phyloP scores from a whole-genome alignment of 2,888 invertebrate genomes.

The Odontothrips loti region DNA sequence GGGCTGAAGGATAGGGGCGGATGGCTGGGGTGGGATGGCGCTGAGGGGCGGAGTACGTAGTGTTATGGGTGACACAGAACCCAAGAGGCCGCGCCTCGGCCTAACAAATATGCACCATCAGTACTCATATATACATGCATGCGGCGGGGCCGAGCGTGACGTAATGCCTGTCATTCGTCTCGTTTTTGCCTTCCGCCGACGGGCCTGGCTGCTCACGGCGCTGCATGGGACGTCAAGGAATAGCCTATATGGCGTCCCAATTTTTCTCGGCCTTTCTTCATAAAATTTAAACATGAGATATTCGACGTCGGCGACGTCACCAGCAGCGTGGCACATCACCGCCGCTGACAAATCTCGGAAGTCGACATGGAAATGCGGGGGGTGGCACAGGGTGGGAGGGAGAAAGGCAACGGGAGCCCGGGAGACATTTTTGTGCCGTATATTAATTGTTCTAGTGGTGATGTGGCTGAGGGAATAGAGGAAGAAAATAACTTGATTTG shows the following conservation, averaged over 20 bases:
- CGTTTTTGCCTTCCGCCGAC: conserved; percentile 3
- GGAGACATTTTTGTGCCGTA: not conserved
- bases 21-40: too few species aligned
- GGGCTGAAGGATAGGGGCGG: too few species aligned
- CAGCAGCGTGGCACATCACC: not conserved
- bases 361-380: not conserved
- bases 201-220: not conserved
- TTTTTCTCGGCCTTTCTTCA: conserved; percentile 23
- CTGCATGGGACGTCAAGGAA: not conserved
- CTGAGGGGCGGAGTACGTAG: not conserved
- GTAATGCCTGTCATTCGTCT: conserved; percentile 7
- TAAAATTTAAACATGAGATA: conserved; percentile 27
- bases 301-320: not conserved
- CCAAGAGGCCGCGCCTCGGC: not conserved
- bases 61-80: not conserved
- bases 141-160: not conserved
- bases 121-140: conserved; percentile 24
- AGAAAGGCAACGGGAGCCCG: not conserved
- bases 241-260: conserved; percentile 1
- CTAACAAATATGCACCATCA: conserved; percentile 18
- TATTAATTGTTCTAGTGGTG: too few species aligned
- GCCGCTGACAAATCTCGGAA: conserved; percentile 15
- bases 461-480: too few species aligned
- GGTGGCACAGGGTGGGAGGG: not conserved
- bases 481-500: too few species aligned